Evolutionary conservation across 2,113 vertebrate species (phyloP), one percentile per base, ranked within the genome.

Genomic region (Gopherus evgoodei): DNA sequence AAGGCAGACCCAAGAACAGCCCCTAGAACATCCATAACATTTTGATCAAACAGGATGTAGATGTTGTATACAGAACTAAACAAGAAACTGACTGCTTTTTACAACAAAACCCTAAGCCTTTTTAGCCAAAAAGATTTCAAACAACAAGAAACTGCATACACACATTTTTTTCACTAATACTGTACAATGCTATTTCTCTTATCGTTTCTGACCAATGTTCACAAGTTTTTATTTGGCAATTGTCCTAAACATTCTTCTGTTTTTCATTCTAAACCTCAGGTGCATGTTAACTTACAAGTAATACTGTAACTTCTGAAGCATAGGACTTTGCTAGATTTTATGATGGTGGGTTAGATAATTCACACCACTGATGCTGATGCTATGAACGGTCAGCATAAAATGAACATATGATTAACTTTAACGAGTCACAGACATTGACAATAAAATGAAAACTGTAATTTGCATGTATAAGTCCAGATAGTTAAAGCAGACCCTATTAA

Each of bases 261-360:
- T 97, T 97, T 91, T 96, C 83, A 94, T 94, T 95, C 88, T 83
- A 97, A 97, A 94, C 93, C 94, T 96, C 94, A 88, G 95, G 92
- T 97, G 91, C 72, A n/a, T 89, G 50, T 93, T 90, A 91, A 90
- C n/a, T 96, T 91, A 88, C 13, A 3, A 4, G 52, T 91, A 96
- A 86, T 29, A 11, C 49, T 96, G 38, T 54, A n/a, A 95, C 50
- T 92, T 90, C 54, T 69, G 35, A 86, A 94, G 29, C 31, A 79
- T 29, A 35, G 78, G 82, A 88, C 81, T 95, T 72, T 76, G 80
- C 59, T 80, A 54, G 29, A 12, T 96, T 95, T 95, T 94, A 95
- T 91, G 87, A 93, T 56, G 81, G 76, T 87, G 86, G n/a, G 50
- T 98, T 96, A 97, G 89, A 94, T 97, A 97, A 97, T 97, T 97